Base-by-base conservation (phyloP, 2,888 invertebrate species). In the Gonocerus acuteangulatus region DNA sequence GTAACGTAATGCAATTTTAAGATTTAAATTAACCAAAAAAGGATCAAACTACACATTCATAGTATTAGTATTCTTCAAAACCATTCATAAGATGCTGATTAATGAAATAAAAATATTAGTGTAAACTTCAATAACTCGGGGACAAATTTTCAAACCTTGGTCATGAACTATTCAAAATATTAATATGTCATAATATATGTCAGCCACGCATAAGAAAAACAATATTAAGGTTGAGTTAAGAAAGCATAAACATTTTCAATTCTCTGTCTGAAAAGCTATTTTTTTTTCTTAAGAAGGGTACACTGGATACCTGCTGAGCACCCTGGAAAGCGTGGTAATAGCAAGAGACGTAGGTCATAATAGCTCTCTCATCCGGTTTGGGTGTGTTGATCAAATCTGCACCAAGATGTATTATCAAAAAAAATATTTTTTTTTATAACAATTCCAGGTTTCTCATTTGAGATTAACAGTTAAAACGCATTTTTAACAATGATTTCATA, bases 261-360 rank as follows among this genome's bases (percentile, higher is more conserved):
- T 39, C 15, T n/a, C 15, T 39, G 4, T 15, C n/a, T 9, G n/a
- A 39, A 11, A 39, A n/a, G 13, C 39, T 23, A 39, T 61, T 61
- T 47, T 21, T 48, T 32, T n/a, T 39, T 18, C 19, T 59, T n/a
- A n/a, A n/a, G n/a, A n/a, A 32, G 19, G 65, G 21, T 59, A n/a
- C 45, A 32, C 45, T 60, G 48, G 52, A 65, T 71, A 94, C 95
- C 94, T 95, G 94, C 82, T 93, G 93, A 77, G 94, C 94, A 81
- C 97, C 96, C 83, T 96, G 95, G 89, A 99, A 99, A 79, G 99
- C 97, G 82, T 99, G 99, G 83, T 99, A 99, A 85, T 96, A 99
- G 84, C 97, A 96, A 78, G 97, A 99, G 79, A 99, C 97, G 80
- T 99, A 99, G 74, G 99, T 97, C 99, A 99, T 99, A 78, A 99